phyloP scores from a whole-genome alignment of 2,888 invertebrate species.

The Emmelina monodactyla region DNA sequence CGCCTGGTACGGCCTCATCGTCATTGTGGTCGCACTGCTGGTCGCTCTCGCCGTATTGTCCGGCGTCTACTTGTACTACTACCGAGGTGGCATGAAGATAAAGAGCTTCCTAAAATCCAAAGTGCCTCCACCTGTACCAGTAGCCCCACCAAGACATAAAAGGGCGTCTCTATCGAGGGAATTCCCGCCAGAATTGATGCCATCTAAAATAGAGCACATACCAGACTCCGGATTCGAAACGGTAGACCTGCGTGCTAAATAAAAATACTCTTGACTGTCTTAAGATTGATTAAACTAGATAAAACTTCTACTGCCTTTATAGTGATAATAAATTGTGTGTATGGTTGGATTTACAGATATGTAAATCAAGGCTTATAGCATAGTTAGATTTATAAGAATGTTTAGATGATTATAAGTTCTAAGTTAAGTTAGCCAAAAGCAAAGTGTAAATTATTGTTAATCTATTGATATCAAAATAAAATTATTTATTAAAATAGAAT shows the following conservation, averaged over 20 bases:
- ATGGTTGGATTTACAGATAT: too few relatives aligned
- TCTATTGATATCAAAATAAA: too few relatives aligned
- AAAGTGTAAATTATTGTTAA: too few relatives aligned
- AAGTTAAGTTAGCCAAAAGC: too few relatives aligned
- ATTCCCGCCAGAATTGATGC: constrained; percentile 37
- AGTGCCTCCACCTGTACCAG: constrained; percentile 36
- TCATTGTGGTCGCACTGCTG: constrained; percentile 72
- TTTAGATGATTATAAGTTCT: too few relatives aligned
- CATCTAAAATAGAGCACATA: constrained; percentile 37
- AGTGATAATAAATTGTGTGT: too few relatives aligned
- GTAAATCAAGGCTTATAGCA: too few relatives aligned
- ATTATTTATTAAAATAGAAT: too few relatives aligned
- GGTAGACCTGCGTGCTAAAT: constrained; percentile 48
- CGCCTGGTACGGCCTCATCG: constrained; percentile 64
- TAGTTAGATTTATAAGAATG: too few relatives aligned
- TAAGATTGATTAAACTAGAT: too few relatives aligned
- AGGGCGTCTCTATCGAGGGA: constrained; percentile 45
- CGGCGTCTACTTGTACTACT: constrained; percentile 77
- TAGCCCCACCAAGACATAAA: constrained; percentile 54
- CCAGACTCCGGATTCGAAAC: constrained; percentile 58
- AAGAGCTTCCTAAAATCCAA: constrained; percentile 68
- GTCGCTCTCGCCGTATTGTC: constrained; percentile 71
- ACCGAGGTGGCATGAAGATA: constrained; percentile 74
- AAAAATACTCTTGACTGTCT: too few relatives aligned
- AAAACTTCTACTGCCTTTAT: too few relatives aligned